A percentile compares a stretch with the other conserved stretches of the same genome.
Conservation (phyloP, 1,140 invertebrate genomes). For the Sitobion miscanthi region DNA sequence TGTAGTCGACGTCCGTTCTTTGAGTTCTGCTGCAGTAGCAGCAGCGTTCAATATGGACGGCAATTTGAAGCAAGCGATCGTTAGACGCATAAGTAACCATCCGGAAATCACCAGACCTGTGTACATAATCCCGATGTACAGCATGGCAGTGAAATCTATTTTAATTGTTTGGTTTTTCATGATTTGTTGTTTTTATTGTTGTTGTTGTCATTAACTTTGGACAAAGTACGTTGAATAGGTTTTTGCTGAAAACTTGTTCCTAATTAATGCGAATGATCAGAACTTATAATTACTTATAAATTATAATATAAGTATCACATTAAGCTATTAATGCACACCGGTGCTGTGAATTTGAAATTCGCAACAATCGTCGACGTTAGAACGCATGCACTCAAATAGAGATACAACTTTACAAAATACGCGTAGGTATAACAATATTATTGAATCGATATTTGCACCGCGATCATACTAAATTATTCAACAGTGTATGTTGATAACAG, state of each 20-base stretch:
- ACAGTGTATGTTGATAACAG: neutral
- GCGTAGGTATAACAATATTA: neutral
- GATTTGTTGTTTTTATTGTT: neutral
- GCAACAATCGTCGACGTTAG: neutral
- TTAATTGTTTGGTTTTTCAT: conserved; percentile 34
- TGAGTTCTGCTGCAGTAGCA: too few relatives aligned
- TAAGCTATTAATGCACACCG: neutral
- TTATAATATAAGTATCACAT: neutral
- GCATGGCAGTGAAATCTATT: conserved; percentile 6
- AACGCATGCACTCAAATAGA: neutral
- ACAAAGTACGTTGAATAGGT: neutral
- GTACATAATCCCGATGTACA: conserved; percentile 24
- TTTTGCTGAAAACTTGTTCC: neutral
- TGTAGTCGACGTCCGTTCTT: neutral
- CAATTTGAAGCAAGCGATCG: conserved; percentile 40
- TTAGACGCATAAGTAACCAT: conserved; percentile 35
- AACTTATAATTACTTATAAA: neutral
- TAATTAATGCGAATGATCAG: neutral
- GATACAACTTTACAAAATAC: neutral
- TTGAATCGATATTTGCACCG: neutral
- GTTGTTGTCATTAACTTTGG: neutral
- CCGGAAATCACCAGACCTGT: conserved; percentile 25
- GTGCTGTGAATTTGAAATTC: neutral
- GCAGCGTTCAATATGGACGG: neutral
- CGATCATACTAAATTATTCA: conserved; percentile 29